Percentiles rank a stretch among this genome's conserved stretches.
Evolutionary conservation across 2,113 vertebrate genomes (phyloP).

Genomic region (Pithys albifrons): DNA sequence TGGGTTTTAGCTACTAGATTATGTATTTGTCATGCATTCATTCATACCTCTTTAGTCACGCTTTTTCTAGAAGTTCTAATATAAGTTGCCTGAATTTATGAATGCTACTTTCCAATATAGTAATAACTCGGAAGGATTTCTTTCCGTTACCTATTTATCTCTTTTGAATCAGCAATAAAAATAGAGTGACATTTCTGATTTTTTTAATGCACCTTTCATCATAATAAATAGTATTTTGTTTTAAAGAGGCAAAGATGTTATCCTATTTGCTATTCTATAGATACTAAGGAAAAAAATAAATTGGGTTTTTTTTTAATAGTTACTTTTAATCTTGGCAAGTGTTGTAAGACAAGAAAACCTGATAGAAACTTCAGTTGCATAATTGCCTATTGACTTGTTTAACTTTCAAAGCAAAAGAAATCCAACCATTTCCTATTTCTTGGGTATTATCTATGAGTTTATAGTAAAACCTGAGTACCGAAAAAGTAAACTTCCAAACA

Average conservation of each 20-base stretch:
- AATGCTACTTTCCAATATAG: neutral
- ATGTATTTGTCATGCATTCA: neutral
- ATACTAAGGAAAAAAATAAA: neutral
- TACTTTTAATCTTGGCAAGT: neutral
- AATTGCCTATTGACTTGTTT: neutral
- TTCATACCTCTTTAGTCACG: neutral
- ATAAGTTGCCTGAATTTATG: neutral
- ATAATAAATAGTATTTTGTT: neutral
- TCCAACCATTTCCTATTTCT: neutral
- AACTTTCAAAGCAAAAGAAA: neutral
- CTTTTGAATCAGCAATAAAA: neutral
- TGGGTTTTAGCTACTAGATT: neutral
- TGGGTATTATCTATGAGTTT: neutral
- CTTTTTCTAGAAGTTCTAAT: neutral
- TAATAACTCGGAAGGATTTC: neutral
- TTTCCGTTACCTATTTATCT: neutral
- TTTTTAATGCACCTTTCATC: neutral
- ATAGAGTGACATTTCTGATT: neutral
- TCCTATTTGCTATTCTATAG: neutral
- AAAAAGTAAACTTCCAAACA: neutral
- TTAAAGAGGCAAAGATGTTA: neutral
- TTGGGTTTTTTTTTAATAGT: neutral
- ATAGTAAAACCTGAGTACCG: neutral
- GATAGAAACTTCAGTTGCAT: neutral
- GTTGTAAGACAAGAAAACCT: neutral